phyloP scores from a whole-genome alignment of 2,113 vertebrate genomes.

The Amia ocellicauda region DNA sequence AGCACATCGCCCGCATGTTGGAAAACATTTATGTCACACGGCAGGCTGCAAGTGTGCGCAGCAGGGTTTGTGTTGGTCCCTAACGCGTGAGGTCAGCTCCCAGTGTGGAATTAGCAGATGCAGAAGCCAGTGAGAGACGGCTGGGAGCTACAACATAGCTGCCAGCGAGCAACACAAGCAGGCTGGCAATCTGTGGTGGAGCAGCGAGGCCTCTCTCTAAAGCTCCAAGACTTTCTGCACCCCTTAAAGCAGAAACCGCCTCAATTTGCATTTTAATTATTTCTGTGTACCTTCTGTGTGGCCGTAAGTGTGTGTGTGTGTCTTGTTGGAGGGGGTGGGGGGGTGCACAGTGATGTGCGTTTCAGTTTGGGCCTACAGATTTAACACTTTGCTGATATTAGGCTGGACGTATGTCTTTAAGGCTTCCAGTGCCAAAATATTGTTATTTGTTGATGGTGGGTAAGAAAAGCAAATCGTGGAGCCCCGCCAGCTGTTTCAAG shows the following conservation, averaged over 20 bases:
- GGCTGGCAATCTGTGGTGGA: conserved; percentile 29
- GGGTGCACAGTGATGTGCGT: too few species aligned
- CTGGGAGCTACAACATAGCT: neutral
- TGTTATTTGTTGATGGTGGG: too few species aligned
- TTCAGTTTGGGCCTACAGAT: too few species aligned
- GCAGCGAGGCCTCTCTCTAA: conserved; percentile 25
- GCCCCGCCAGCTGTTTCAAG: too few species aligned
- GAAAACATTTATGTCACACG: conserved; percentile 60
- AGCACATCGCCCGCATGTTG: conserved; percentile 50
- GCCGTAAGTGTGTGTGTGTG: too few species aligned
- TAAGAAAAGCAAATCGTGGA: too few species aligned
- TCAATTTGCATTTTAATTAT: conserved; percentile 66
- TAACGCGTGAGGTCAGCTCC: conserved; percentile 57
- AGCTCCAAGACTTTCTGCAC: conserved; percentile 35
- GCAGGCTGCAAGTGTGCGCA: conserved; percentile 50
- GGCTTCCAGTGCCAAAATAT: too few species aligned
- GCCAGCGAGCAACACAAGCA: conserved; percentile 4
- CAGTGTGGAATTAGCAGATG: conserved; percentile 47
- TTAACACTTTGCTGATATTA: too few species aligned
- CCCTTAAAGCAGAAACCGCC: conserved; percentile 38
- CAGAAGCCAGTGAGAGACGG: conserved; percentile 31
- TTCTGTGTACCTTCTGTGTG: conserved; percentile 27
- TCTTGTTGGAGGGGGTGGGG: too few species aligned
- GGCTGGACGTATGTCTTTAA: too few species aligned
- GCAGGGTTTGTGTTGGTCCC: conserved; percentile 38